These are phyloP conservation scores for Drosophila nebulosa DNA, from an alignment of 1,140 invertebrate species.

Conservation along the genomic window DNA sequence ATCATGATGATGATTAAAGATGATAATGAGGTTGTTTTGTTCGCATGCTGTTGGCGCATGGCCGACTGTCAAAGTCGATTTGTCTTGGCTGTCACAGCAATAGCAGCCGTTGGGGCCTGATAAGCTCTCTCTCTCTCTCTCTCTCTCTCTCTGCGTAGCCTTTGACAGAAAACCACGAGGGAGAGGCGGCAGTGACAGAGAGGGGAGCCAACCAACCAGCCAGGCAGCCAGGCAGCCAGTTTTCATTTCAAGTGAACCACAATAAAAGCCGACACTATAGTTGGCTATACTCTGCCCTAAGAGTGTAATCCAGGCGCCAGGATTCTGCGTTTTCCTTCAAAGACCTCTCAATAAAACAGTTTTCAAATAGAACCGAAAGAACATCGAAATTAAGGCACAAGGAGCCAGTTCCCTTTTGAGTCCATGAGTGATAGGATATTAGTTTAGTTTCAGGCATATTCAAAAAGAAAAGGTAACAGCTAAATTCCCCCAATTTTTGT, in stretches of 20 bases:
- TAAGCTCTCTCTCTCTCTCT: conserved; percentile 21
- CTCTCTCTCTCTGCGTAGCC: conserved; percentile 19
- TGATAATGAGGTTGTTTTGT: conserved; percentile 18
- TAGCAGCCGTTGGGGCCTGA: conserved; percentile 29
- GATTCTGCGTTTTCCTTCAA: no score
- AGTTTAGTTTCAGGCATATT: no score
- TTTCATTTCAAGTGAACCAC: background rate
- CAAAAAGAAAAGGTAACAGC: no score
- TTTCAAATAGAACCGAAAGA: no score
- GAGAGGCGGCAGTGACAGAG: background rate
- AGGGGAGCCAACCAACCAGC: no score
- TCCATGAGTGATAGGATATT: no score
- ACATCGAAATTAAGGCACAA: no score
- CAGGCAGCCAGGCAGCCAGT: conserved; percentile 4
- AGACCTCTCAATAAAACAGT: no score
- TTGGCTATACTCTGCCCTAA: no score
- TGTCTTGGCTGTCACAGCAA: conserved; percentile 47
- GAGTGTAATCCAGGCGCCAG: no score
- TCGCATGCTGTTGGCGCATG: conserved; percentile 29
- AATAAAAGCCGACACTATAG: background rate
- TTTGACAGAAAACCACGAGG: conserved; percentile 11
- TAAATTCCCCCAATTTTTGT: background rate
- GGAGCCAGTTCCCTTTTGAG: no score
- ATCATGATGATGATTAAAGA: conserved; percentile 15
- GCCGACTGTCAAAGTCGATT: conserved; percentile 63